phyloP scores from a whole-genome alignment of 2,797 vertebrate species.

The Kryptopterus vitreolus region DNA sequence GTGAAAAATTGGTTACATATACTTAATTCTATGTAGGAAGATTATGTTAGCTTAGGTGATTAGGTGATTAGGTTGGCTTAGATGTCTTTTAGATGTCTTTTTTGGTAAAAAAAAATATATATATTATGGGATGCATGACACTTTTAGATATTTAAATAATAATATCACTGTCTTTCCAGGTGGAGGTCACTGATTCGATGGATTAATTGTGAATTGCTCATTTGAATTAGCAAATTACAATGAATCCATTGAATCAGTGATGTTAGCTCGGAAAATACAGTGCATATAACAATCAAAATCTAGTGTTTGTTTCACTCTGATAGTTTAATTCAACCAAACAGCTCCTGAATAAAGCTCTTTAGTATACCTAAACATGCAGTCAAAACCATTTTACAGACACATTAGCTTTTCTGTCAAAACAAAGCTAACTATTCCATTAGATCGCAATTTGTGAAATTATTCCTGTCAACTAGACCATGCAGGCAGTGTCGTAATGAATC shows the following conservation, averaged over 20 bases:
- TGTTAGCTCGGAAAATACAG: not conserved
- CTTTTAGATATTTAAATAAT: too few species aligned
- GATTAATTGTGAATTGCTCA: not conserved
- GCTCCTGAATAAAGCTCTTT: not conserved
- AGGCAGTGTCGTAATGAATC: not conserved
- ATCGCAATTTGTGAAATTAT: not conserved
- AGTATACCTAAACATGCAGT: not conserved
- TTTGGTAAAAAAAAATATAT: not conserved
- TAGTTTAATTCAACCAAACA: not conserved
- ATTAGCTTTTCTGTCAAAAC: not conserved
- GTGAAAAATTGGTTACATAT: not conserved
- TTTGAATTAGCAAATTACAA: not conserved
- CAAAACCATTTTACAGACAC: not conserved
- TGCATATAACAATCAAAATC: not conserved
- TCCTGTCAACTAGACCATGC: not conserved
- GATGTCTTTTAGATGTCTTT: not conserved
- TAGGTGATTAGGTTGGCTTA: not conserved
- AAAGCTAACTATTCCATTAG: not conserved
- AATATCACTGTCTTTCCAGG: too few species aligned
- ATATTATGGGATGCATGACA: not conserved
- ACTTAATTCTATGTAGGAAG: not conserved
- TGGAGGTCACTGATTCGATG: conserved; percentile 17
- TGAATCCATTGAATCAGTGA: not conserved
- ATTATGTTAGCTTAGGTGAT: not conserved
- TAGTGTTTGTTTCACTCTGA: not conserved